phyloP scores from a whole-genome alignment of 2,797 vertebrate genomes.

The Moxostoma hubbsi region DNA sequence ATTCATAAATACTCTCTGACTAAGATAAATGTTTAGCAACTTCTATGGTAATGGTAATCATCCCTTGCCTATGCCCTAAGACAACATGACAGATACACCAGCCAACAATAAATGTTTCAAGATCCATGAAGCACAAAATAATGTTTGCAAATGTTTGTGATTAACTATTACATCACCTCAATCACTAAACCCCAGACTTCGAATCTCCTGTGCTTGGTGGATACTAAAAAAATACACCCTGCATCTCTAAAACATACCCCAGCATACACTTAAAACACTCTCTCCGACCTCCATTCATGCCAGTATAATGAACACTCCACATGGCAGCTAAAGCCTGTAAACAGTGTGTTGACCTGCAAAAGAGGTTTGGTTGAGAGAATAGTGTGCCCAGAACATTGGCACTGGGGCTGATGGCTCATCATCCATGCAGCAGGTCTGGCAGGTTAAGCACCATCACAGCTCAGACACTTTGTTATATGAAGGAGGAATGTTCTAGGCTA shows the following conservation, averaged over 20 bases:
- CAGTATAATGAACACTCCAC: slow-evolving; percentile 64
- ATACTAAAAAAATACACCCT: slow-evolving; percentile 10
- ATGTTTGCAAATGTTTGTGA: slow-evolving; percentile 21
- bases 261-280: slow-evolving; percentile 28
- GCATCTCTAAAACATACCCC: slow-evolving; percentile 26
- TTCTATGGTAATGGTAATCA: neutral
- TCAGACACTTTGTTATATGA: slow-evolving; percentile 46
- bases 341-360: slow-evolving; percentile 68
- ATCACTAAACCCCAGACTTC: slow-evolving; percentile 22
- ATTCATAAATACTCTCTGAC: slow-evolving; percentile 10
- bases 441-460: slow-evolving; percentile 59
- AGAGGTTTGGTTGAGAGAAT: slow-evolving; percentile 54
- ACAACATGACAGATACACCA: neutral
- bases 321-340: slow-evolving; percentile 60
- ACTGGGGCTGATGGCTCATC: slow-evolving; percentile 53
- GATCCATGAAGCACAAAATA: neutral
- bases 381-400: slow-evolving; percentile 32
- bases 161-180: slow-evolving; percentile 8
- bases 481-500: slow-evolving; percentile 38
- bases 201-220: slow-evolving; percentile 5
- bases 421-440: slow-evolving; percentile 45
- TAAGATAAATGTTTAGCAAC: slow-evolving; percentile 8
- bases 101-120: slow-evolving; percentile 5
- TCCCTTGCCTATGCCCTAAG: neutral
- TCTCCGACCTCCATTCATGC: slow-evolving; percentile 12